A percentile compares a stretch with the other conserved stretches of the same genome.
Conservation (phyloP, 2,113 vertebrate genomes). For the Parus major region DNA sequence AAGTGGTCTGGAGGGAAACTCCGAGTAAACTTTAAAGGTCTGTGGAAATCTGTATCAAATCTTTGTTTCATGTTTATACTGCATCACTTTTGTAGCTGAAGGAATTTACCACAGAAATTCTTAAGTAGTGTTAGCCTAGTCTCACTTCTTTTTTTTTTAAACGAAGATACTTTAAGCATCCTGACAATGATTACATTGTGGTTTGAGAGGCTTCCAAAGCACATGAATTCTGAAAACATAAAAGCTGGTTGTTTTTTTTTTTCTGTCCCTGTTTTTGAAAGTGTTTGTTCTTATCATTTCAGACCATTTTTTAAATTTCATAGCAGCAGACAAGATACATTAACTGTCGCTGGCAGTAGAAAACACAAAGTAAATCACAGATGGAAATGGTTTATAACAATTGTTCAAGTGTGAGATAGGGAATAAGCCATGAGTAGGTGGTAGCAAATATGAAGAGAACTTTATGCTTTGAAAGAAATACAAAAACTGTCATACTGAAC, state of each 20-base stretch:
- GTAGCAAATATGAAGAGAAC: conserved; percentile 14
- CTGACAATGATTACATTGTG: background rate
- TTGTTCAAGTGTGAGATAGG: conserved; percentile 40
- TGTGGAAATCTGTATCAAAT: background rate
- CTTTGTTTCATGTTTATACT: background rate
- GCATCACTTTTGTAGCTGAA: background rate
- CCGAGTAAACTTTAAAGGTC: background rate
- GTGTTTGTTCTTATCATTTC: background rate
- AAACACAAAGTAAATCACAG: conserved; percentile 41
- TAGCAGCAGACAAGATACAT: conserved; percentile 25
- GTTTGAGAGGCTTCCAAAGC: background rate
- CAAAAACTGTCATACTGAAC: background rate
- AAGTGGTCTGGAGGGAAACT: background rate
- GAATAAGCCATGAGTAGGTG: background rate
- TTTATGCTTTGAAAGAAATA: conserved; percentile 15
- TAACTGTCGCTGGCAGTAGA: conserved; percentile 20
- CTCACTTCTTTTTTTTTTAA: background rate
- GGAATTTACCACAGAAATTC: background rate
- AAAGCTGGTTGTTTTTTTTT: background rate
- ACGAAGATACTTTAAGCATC: background rate
- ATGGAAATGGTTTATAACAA: conserved; percentile 50
- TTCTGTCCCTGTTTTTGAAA: background rate
- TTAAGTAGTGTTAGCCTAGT: background rate
- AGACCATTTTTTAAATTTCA: background rate
- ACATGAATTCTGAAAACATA: background rate